These are phyloP conservation scores for Morone chrysops DNA, from an alignment of 2,113 vertebrate genomes.

Conservation along the genomic window DNA sequence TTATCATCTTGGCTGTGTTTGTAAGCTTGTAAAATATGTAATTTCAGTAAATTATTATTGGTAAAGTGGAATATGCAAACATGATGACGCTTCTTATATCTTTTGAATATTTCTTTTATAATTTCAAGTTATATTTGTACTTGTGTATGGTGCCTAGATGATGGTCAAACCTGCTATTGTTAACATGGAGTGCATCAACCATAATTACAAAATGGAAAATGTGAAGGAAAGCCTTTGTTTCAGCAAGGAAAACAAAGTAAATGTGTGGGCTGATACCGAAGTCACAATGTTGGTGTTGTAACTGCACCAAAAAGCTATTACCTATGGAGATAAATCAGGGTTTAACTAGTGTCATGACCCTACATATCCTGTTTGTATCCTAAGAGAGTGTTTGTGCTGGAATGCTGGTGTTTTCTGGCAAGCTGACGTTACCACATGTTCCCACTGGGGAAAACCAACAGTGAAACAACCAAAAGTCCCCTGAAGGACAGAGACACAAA, in stretches of 20 bases:
- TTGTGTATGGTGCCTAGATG: neutral
- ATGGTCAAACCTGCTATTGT: neutral
- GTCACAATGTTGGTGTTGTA: neutral
- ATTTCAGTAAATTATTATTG: neutral
- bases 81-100: neutral
- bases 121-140: neutral
- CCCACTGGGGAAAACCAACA: conserved; percentile 10
- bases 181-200: neutral
- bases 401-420: conserved; percentile 40
- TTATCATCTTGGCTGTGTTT: neutral
- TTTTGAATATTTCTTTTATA: neutral
- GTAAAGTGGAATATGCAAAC: neutral
- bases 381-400: conserved; percentile 33
- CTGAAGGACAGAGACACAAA: conserved; percentile 1
- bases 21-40: neutral
- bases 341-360: conserved; percentile 41
- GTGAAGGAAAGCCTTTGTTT: conserved; percentile 12
- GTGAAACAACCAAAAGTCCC: conserved; percentile 8
- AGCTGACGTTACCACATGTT: conserved; percentile 15
- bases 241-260: neutral
- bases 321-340: conserved; percentile 30
- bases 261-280: neutral
- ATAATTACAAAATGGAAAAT: neutral
- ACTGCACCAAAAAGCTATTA: neutral
- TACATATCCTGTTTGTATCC: conserved; percentile 45